Percentiles rank a stretch among this genome's conserved stretches.
Conservation (phyloP, 30 jellyfish, hydroid and myxozoan genomes). For the Hydra vulgaris region DNA sequence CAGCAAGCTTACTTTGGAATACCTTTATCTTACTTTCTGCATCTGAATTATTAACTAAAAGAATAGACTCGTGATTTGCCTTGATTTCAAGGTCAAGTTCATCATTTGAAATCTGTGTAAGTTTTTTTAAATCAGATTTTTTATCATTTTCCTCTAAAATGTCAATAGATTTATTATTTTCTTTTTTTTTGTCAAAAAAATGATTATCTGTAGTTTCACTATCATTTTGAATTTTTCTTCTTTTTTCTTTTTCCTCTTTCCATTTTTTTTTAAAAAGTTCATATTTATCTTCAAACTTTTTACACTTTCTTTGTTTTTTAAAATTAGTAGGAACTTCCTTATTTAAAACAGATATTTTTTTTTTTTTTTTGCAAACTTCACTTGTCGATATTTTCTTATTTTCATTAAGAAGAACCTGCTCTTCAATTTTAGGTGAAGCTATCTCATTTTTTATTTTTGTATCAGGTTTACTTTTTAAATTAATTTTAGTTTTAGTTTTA, state of each 20-base stretch:
- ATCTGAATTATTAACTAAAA: no score
- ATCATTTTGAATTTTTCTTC: conserved; percentile 2
- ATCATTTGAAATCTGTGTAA: no score
- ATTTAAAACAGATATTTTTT: neutral
- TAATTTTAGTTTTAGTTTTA: neutral
- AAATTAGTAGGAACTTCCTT: neutral
- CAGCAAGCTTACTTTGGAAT: no score
- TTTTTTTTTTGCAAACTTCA: neutral
- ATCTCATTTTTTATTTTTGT: neutral
- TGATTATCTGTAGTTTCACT: neutral
- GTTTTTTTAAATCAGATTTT: no score
- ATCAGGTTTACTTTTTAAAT: neutral
- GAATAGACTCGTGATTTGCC: neutral
- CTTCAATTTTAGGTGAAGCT: no score
- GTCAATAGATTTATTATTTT: neutral
- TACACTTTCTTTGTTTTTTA: neutral
- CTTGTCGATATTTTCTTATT: neutral
- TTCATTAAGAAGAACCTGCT: neutral
- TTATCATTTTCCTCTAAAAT: neutral
- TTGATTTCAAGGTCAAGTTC: no score
- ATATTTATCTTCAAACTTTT: conserved; percentile 25
- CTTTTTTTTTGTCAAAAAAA: neutral
- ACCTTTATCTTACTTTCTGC: no score
- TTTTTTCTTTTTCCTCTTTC: conserved; percentile 26
- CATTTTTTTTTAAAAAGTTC: conserved; percentile 27